A percentile compares a stretch with the other conserved stretches of the same genome.
phyloP scores from a whole-genome alignment of 2,797 vertebrate genomes.

The Acropternis orthonyx region DNA sequence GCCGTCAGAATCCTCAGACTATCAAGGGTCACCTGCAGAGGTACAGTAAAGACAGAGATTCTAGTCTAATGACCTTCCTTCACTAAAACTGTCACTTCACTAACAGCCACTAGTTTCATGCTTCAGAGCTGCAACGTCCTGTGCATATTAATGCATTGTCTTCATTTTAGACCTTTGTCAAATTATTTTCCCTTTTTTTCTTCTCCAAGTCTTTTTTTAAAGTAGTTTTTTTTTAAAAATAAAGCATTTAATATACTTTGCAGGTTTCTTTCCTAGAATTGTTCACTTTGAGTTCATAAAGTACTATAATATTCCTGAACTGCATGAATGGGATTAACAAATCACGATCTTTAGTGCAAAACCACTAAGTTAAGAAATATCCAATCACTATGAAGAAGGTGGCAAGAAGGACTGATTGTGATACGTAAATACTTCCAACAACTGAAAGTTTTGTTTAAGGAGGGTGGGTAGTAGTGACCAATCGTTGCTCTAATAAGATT shows the following conservation, averaged over 20 bases:
- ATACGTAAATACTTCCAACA: background rate
- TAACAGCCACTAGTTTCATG: slow-evolving; percentile 69
- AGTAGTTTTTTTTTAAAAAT: background rate
- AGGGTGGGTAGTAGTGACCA: background rate
- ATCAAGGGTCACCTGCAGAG: slow-evolving; percentile 93
- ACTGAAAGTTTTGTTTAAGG: background rate
- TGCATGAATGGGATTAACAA: background rate
- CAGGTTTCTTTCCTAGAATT: background rate
- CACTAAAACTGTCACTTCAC: slow-evolving; percentile 70
- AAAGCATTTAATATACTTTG: background rate
- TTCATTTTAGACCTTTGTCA: slow-evolving; percentile 27
- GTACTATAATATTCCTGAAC: background rate
- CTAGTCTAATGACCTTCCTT: slow-evolving; percentile 67
- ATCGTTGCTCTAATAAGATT: background rate
- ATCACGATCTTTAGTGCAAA: background rate
- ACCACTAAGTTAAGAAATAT: background rate
- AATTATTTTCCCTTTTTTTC: background rate
- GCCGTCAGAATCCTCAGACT: slow-evolving; percentile 93
- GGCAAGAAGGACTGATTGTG: background rate
- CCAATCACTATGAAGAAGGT: background rate
- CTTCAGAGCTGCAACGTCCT: slow-evolving; percentile 11
- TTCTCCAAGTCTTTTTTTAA: background rate
- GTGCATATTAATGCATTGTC: slow-evolving; percentile 31
- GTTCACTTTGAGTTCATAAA: background rate
- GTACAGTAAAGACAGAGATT: slow-evolving; percentile 87